Percentiles rank a stretch among this genome's conserved stretches.
Conservation (phyloP, 1,140 invertebrate species). For the Phymastichus coffea region DNA sequence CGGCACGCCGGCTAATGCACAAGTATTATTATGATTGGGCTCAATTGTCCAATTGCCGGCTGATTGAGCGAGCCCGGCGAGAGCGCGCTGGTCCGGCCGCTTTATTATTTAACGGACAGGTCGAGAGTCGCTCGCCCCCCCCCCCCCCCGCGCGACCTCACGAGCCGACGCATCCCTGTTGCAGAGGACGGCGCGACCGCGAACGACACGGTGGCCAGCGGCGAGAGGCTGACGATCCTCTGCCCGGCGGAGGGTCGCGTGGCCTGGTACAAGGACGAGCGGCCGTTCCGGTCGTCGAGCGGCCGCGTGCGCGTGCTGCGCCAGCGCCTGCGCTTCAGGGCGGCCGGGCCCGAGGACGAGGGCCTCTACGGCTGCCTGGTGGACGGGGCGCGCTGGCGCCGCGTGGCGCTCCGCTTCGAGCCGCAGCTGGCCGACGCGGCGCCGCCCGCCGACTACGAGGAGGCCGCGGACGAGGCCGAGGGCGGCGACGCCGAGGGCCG, state of each 20-base stretch:
- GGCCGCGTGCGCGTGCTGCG: slow-evolving; percentile 34
- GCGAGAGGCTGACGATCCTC: slow-evolving; percentile 45
- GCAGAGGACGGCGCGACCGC: slow-evolving; percentile 7
- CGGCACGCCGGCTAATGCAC: slow-evolving; percentile 21
- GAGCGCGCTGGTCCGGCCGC: background rate
- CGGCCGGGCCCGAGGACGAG: slow-evolving; percentile 37
- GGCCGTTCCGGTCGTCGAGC: slow-evolving; percentile 23
- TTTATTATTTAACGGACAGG: slow-evolving; percentile 30
- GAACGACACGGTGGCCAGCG: slow-evolving; percentile 34
- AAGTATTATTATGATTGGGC: slow-evolving; percentile 55
- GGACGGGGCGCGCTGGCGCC: slow-evolving; percentile 42
- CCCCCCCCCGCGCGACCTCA: too few species aligned
- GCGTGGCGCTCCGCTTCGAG: slow-evolving; percentile 43
- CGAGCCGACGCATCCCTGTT: too few species aligned
- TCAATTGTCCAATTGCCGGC: slow-evolving; percentile 57
- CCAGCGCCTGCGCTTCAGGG: slow-evolving; percentile 43
- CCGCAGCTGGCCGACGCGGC: slow-evolving; percentile 39
- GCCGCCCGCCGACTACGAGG: too few species aligned
- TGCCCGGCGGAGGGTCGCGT: slow-evolving; percentile 36
- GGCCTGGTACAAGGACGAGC: slow-evolving; percentile 47
- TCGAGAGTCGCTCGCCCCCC: too few species aligned
- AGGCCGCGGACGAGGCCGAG: slow-evolving; percentile 2
- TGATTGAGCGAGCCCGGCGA: slow-evolving; percentile 48
- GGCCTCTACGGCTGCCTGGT: slow-evolving; percentile 44
- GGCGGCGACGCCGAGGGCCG: slow-evolving; percentile 31